These are phyloP conservation scores for Tetraneura akinire DNA, from an alignment of 1,140 invertebrate species.

Conservation along the genomic window DNA sequence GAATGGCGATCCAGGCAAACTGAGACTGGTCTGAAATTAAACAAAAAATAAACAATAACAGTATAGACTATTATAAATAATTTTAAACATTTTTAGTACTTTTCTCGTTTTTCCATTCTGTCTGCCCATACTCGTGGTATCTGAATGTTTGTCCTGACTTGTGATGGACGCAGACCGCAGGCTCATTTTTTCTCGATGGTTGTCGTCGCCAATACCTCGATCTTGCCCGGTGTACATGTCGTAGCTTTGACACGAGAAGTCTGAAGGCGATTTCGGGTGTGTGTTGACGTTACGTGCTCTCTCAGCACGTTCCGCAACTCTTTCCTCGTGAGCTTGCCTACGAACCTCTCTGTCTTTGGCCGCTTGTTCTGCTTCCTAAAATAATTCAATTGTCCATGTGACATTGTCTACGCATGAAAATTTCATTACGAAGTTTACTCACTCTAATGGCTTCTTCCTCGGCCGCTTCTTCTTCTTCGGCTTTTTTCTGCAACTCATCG, in stretches of 20 bases:
- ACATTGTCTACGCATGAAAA: no score
- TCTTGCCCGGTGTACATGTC: conserved; percentile 86
- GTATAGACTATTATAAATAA: not conserved
- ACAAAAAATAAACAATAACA: not conserved
- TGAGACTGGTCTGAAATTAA: conserved; percentile 80
- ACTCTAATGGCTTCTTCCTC: conserved; percentile 88
- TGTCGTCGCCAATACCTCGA: conserved; percentile 80
- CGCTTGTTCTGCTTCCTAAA: conserved; percentile 79
- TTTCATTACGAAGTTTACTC: conserved; percentile 55
- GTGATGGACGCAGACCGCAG: conserved; percentile 80
- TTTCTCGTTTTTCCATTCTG: conserved; percentile 70
- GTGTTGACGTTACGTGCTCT: conserved; percentile 65
- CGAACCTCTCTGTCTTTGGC: conserved; percentile 70
- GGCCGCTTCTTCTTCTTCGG: conserved; percentile 91
- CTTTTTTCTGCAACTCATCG: conserved; percentile 97
- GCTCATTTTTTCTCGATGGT: conserved; percentile 87
- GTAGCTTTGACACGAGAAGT: conserved; percentile 86
- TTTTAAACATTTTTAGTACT: conserved; percentile 61
- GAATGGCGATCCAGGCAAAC: conserved; percentile 95
- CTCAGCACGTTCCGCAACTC: conserved; percentile 64
- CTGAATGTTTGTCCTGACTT: conserved; percentile 70
- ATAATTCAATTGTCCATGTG: not conserved
- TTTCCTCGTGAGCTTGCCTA: conserved; percentile 59
- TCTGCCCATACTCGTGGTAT: conserved; percentile 59
- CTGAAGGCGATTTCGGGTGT: conserved; percentile 81